Evolutionary conservation across 2,113 vertebrate genomes (phyloP).

Genomic region (Spermophilus dauricus): DNA sequence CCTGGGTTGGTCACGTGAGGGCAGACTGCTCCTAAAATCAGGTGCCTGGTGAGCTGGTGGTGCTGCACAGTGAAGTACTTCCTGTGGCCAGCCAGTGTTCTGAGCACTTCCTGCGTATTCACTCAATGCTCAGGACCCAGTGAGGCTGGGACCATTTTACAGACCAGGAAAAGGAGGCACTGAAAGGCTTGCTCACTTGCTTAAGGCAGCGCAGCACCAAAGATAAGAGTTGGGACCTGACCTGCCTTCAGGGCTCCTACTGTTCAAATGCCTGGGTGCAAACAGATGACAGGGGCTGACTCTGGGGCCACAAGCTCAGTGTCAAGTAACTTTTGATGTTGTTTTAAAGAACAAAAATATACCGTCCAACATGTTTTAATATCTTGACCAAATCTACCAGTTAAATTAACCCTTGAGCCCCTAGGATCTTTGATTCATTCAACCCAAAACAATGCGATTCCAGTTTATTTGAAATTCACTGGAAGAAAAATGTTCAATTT

Average conservation of each 20-base stretch:
- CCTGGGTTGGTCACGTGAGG: not conserved
- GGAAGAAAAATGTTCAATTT: slow-evolving; percentile 23
- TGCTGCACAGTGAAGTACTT: not conserved
- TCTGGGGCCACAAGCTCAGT: not conserved
- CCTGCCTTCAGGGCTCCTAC: not conserved
- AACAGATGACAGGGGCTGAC: not conserved
- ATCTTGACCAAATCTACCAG: slow-evolving; percentile 56
- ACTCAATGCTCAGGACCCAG: not conserved
- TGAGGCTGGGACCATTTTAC: not conserved
- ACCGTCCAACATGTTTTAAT: not conserved
- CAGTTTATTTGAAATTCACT: slow-evolving; percentile 43
- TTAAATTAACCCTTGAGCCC: not conserved
- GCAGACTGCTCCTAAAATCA: not conserved
- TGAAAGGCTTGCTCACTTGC: not conserved
- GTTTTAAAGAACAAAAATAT: slow-evolving; percentile 24
- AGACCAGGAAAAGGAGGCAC: not conserved
- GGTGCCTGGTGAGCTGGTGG: not conserved
- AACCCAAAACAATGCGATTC: slow-evolving; percentile 50
- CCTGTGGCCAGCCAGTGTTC: not conserved
- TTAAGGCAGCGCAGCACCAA: not conserved
- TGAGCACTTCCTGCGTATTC: not conserved
- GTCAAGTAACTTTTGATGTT: not conserved
- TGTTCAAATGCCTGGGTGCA: not conserved
- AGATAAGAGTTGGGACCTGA: not conserved
- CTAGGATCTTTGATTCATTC: slow-evolving; percentile 59